These are phyloP conservation scores for Procambarus virginalis DNA, from an alignment of 1,140 invertebrate genomes.

Conservation along the genomic window DNA sequence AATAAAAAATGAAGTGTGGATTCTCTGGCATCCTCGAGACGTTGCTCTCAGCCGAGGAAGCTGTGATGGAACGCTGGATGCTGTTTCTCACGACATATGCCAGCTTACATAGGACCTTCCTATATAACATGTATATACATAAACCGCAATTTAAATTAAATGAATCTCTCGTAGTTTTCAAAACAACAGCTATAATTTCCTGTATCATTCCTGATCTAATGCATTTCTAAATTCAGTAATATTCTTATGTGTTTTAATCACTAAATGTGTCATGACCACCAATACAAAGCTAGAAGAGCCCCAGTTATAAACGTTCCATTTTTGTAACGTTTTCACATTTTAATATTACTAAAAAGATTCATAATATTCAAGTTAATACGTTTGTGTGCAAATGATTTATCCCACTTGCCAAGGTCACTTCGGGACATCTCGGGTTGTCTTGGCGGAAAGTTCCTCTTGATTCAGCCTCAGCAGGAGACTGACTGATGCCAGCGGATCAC, in stretches of 20 bases:
- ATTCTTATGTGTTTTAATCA: not conserved
- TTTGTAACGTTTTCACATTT: not conserved
- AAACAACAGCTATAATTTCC: not conserved
- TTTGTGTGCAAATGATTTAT: too few species aligned
- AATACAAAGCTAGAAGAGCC: not conserved
- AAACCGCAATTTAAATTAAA: not conserved
- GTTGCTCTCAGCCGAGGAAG: not conserved
- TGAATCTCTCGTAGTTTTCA: not conserved
- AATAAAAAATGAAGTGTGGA: too few species aligned
- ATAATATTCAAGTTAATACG: too few species aligned
- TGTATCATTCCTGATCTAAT: not conserved
- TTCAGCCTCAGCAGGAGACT: not conserved
- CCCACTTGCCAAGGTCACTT: too few species aligned
- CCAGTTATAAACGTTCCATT: not conserved
- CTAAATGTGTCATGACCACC: not conserved
- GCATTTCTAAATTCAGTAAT: not conserved
- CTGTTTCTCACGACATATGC: too few species aligned
- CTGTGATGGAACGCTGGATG: too few species aligned
- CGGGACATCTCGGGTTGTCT: too few species aligned
- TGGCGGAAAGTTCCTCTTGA: too few species aligned
- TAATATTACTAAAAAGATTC: too few species aligned
- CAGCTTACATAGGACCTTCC: too few species aligned
- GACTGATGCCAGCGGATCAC: not conserved
- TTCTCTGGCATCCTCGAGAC: not conserved
- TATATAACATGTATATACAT: not conserved